Percentiles rank a stretch among this genome's conserved stretches.
phyloP scores from a whole-genome alignment of 2,888 invertebrate species.

The Drosophila hamatofila region DNA sequence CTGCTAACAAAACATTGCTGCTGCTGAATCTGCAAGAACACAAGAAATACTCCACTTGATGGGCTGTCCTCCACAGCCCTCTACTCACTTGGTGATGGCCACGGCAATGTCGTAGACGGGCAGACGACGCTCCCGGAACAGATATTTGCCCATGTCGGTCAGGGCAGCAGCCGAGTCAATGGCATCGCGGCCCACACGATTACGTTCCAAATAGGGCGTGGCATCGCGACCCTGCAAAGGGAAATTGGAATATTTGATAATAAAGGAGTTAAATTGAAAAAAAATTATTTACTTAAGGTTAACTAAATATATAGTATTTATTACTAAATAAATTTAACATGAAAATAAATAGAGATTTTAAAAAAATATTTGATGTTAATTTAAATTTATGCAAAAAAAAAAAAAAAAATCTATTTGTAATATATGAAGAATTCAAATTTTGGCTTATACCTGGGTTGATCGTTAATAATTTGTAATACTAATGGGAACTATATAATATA shows the following conservation, averaged over 20 bases:
- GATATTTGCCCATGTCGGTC: constrained; percentile 98
- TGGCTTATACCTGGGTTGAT: too few relatives aligned
- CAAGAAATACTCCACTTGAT: constrained; percentile 45
- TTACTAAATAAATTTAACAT: neutral
- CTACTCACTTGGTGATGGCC: constrained; percentile 96
- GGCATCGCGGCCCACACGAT: constrained; percentile 96
- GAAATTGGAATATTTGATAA: neutral
- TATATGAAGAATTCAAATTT: too few relatives aligned
- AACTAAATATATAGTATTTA: neutral
- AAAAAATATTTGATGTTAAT: too few relatives aligned
- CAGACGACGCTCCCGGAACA: constrained; percentile 96
- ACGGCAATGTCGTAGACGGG: constrained; percentile 98
- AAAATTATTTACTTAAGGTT: too few relatives aligned
- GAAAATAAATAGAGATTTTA: too few relatives aligned
- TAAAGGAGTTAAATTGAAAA: neutral
- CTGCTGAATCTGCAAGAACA: constrained; percentile 65
- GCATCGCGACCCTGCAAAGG: constrained; percentile 93
- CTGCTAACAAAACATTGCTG: constrained; percentile 43
- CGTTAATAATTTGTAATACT: too few relatives aligned
- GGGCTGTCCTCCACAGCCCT: constrained; percentile 2
- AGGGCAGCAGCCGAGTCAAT: constrained; percentile 97
- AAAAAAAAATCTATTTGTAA: too few relatives aligned
- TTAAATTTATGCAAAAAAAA: too few relatives aligned
- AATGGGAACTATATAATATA: too few relatives aligned
- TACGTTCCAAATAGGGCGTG: constrained; percentile 96